Percentiles rank a stretch among this genome's conserved stretches.
Conservation (phyloP, 1,140 invertebrate genomes). For the Chymomyza costata region DNA sequence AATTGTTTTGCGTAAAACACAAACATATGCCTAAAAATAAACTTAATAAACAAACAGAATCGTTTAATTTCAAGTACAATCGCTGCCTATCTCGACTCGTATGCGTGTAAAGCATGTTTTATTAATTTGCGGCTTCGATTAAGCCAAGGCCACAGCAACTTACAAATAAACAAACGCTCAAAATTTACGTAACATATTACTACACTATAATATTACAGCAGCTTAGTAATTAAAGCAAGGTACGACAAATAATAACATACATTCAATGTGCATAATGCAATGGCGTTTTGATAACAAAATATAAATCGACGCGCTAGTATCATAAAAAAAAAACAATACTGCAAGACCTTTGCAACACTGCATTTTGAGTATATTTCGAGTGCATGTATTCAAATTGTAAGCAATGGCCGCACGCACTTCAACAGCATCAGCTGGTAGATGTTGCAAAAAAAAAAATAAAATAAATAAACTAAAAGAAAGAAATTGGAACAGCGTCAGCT, state of each 20-base stretch:
- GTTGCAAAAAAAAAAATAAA: background rate
- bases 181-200: constrained; percentile 25
- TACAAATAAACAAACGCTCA: too few relatives aligned
- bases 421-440: constrained; percentile 17
- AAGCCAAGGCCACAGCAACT: constrained; percentile 26
- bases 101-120: too few relatives aligned
- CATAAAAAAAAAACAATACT: constrained; percentile 18
- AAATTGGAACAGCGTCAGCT: too few relatives aligned
- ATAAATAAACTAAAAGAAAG: background rate
- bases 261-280: constrained; percentile 6
- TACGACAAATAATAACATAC: background rate
- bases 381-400: too few relatives aligned
- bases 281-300: too few relatives aligned
- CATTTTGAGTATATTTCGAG: too few relatives aligned
- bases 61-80: too few relatives aligned
- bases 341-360: constrained; percentile 15
- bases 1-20: constrained; percentile 10
- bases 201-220: constrained; percentile 10
- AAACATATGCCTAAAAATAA: constrained; percentile 34
- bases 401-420: constrained; percentile 12
- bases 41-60: constrained; percentile 20
- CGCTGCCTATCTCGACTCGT: too few relatives aligned
- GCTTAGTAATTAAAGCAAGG: constrained; percentile 7
- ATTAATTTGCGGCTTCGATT: constrained; percentile 22
- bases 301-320: constrained; percentile 9